Evolutionary conservation across 2,797 vertebrate genomes (phyloP).

Genomic region (Harpagifer antarcticus): DNA sequence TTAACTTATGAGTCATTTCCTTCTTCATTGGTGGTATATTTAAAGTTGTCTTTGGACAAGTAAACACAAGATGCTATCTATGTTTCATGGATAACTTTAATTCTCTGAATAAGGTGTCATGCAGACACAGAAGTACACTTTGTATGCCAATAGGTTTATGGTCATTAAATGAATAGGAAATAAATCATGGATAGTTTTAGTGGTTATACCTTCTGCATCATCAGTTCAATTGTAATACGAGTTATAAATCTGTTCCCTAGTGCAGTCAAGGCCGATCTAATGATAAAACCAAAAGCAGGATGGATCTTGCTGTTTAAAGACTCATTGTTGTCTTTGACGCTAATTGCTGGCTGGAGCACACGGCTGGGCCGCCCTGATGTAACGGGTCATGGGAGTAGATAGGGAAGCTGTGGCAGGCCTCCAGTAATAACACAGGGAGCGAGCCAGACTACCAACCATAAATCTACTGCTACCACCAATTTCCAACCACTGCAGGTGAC

Average conservation of each 20-base stretch:
- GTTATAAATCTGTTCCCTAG: constrained; percentile 44
- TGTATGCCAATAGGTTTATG: not conserved
- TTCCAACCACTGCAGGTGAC: constrained; percentile 68
- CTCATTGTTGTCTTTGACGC: constrained; percentile 54
- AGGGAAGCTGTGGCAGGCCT: constrained; percentile 82
- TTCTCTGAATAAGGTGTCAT: not conserved
- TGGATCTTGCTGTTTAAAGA: constrained; percentile 65
- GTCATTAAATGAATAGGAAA: constrained; percentile 14
- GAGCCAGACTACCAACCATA: constrained; percentile 75
- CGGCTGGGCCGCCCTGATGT: constrained; percentile 79
- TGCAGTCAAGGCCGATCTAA: constrained; percentile 37
- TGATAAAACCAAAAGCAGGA: constrained; percentile 67
- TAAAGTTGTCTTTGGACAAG: constrained; percentile 17
- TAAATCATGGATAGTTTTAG: not conserved
- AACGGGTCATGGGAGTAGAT: constrained; percentile 84
- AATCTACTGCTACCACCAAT: constrained; percentile 84
- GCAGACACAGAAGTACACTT: not conserved
- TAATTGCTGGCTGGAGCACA: constrained; percentile 70
- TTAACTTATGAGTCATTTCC: constrained; percentile 62
- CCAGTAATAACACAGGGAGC: constrained; percentile 82
- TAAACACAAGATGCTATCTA: constrained; percentile 6
- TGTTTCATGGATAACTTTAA: not conserved
- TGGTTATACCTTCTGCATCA: constrained; percentile 11
- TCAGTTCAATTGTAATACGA: constrained; percentile 6
- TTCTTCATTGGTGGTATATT: constrained; percentile 32